Percentiles rank a stretch among this genome's conserved stretches.
Conservation (phyloP, 2,888 invertebrate genomes). For the Campoletis raptor region DNA sequence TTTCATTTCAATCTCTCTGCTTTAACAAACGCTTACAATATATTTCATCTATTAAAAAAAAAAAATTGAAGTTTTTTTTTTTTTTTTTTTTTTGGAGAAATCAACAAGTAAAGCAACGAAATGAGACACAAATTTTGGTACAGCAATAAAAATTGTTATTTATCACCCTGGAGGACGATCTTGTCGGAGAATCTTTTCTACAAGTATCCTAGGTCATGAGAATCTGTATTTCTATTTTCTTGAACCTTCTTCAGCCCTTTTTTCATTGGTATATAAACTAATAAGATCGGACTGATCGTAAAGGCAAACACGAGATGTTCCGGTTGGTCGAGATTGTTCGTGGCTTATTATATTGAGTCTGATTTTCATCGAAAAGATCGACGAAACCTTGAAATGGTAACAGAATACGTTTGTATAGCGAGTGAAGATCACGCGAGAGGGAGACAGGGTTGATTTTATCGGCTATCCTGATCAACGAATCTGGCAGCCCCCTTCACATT, state of each 20-base stretch:
- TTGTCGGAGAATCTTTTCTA: conserved; percentile 20
- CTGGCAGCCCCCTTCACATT: conserved; percentile 15
- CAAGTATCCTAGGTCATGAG: conserved; percentile 40
- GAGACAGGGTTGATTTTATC: conserved; percentile 71
- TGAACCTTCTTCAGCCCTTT: conserved; percentile 1
- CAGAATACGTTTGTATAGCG: conserved; percentile 19
- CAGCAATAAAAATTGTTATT: conserved; percentile 51
- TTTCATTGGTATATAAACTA: conserved; percentile 43
- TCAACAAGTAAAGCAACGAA: not conserved
- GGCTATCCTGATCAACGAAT: conserved; percentile 52
- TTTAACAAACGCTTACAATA: no score
- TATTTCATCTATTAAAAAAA: no score
- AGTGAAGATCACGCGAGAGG: not conserved
- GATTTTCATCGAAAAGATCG: conserved; percentile 8
- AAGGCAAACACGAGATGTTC: conserved; percentile 15
- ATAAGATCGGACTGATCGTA: conserved; percentile 46
- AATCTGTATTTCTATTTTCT: conserved; percentile 21
- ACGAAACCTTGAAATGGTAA: conserved; percentile 19
- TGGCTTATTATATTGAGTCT: conserved; percentile 10
- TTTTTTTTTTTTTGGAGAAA: no score
- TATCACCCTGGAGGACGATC: conserved; percentile 38
- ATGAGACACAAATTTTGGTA: not conserved
- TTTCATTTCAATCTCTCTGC: not conserved
- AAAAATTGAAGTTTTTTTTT: no score
- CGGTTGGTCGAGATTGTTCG: not conserved